A percentile compares a stretch with the other conserved stretches of the same genome.
Evolutionary conservation across 2,113 vertebrate genomes (phyloP).

Genomic region (Cephalopterus ornatus): DNA sequence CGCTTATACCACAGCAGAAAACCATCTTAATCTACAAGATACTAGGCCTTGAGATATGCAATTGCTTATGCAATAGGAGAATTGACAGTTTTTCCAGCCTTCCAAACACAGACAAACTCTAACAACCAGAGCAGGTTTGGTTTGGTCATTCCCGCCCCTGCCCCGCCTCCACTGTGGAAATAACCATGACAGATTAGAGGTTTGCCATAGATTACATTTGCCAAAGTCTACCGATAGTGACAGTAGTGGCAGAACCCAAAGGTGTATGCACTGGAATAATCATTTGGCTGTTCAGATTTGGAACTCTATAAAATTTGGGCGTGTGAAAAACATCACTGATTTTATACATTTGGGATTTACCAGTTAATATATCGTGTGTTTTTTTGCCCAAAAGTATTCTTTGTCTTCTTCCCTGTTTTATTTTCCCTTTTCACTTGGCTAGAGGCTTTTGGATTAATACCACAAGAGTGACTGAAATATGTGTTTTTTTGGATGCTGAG

Average conservation of each 20-base stretch:
- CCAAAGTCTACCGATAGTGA: background rate
- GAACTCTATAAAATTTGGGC: background rate
- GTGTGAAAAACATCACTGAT: background rate
- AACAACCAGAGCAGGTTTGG: background rate
- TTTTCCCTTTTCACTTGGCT: background rate
- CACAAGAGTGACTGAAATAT: background rate
- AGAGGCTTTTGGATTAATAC: background rate
- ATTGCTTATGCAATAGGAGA: background rate
- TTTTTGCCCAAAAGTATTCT: background rate
- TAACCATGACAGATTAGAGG: background rate
- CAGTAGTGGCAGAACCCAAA: background rate
- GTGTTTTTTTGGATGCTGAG: background rate
- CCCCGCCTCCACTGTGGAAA: accelerated
- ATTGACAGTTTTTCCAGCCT: background rate
- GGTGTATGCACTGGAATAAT: accelerated
- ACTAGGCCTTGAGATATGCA: background rate
- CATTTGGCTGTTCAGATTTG: background rate
- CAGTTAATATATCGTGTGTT: background rate
- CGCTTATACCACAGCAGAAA: background rate
- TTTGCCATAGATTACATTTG: background rate
- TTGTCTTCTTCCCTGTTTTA: background rate
- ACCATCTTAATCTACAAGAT: background rate
- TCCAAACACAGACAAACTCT: background rate
- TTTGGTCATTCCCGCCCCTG: too few species aligned
- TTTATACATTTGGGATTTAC: background rate